Evolutionary conservation across 2,797 vertebrate genomes (phyloP), one percentile per base, ranked within the genome.

Genomic region (Pelodytes ibericus): DNA sequence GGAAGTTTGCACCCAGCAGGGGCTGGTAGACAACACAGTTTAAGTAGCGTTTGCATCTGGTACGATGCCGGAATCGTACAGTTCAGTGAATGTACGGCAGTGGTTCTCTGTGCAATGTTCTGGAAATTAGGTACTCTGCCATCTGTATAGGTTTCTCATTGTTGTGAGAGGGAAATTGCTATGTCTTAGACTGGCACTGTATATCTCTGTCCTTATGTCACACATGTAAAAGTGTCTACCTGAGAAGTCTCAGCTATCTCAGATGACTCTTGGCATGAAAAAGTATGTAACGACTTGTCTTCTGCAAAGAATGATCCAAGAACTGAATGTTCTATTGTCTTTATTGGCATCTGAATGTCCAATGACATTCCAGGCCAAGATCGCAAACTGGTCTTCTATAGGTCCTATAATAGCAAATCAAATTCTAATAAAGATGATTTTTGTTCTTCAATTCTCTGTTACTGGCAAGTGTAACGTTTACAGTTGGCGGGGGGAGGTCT

Each of bases 1-100:
- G 58, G 62, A 78, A 51, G 75, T 60, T 67, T 72, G 69, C 66
- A 51, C 75, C 67, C 75, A 72, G 75, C 70, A 66, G 74, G 75
- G 49, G 57, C 62, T 66, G 53, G 56, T 67, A 58, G 53, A 78
- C 70, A 78, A 51, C 44, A 53, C 69, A 53, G 75, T 78, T 78
- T 78, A 78, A 78, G 75, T 72, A 67, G 62, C 75, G 41, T 78
- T 78, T 72, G 58, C 75, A 78, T 78, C 75, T 78, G 75, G 51
- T 72, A 58, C 63, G 30, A 72, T 31, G 75, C 63, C 75, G 72
- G 75, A 78, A 68, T 78, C 72, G 71, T 78, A 78, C 70, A 72
- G 75, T 78, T 78, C 75, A 72, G 70, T 78, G 75, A 58, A 67
- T 72, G 61, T 71, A 78, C 61, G 75, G 70, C 59, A 78, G 71